Conservation (phyloP, 2,797 vertebrate genomes). For the Scomberomorus guttatus region DNA sequence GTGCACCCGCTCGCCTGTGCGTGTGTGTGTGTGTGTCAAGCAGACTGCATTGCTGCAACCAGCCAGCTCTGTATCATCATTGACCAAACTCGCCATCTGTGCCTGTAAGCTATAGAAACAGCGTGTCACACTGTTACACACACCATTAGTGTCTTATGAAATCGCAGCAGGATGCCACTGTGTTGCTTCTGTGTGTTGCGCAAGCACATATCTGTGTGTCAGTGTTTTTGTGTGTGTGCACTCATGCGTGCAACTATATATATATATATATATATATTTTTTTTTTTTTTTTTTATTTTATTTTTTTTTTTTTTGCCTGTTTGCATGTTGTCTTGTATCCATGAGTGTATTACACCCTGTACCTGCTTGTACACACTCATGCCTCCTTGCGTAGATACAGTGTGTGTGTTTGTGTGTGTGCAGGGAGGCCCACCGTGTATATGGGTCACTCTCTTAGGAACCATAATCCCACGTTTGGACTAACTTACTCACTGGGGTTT, state of each 20-base stretch:
- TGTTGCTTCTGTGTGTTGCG: slow-evolving; percentile 9
- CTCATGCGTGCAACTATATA: slow-evolving; percentile 7
- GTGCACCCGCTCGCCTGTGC: neutral
- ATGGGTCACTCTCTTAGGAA: slow-evolving; percentile 73
- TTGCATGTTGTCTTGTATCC: slow-evolving; percentile 26
- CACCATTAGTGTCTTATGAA: slow-evolving; percentile 36
- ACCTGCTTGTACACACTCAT: slow-evolving; percentile 19
- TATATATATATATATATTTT: too few species aligned
- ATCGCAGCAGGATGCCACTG: slow-evolving; percentile 18
- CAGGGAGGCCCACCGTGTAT: slow-evolving; percentile 56
- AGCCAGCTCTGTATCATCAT: slow-evolving; percentile 68
- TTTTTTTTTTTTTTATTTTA: neutral
- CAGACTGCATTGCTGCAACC: slow-evolving; percentile 69
- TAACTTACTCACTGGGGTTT: slow-evolving; percentile 74
- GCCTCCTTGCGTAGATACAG: slow-evolving; percentile 1
- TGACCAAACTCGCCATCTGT: slow-evolving; percentile 76
- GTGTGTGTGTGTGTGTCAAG: slow-evolving; percentile 36
- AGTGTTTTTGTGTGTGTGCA: slow-evolving; percentile 2
- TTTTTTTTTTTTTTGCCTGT: too few species aligned
- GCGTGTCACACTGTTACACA: slow-evolving; percentile 55
- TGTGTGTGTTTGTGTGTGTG: slow-evolving; percentile 34
- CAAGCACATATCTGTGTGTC: neutral
- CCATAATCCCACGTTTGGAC: slow-evolving; percentile 73
- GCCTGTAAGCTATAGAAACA: slow-evolving; percentile 69
- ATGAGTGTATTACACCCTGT: slow-evolving; percentile 28